Evolutionary conservation across 2,888 invertebrate genomes (phyloP), one percentile per base, ranked within the genome.

Genomic region (Sinelater perroti): DNA sequence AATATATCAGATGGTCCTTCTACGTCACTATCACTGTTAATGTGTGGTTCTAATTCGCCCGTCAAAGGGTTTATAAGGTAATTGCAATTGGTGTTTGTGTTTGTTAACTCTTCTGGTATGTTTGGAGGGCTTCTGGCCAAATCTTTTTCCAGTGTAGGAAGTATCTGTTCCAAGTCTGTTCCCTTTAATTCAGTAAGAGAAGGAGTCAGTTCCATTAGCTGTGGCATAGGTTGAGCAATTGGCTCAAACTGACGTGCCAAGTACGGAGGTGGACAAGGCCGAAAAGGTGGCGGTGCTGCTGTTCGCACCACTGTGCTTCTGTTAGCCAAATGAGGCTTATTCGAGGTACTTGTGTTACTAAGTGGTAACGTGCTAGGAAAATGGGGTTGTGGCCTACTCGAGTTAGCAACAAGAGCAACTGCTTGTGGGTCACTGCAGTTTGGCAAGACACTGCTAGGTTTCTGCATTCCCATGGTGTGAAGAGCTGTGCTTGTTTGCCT

Each of bases 1-100:
- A 79, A 80, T 54, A 77, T 77, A 63, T 78, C 77, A 46, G 69
- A 72, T 18, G 71, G 63, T 52, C 64, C 67, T 46, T 82, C 78
- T n/a, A 75, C 75, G 24, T 82, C 82, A 28, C 70, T 73, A 60
- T 83, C 83, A 1, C 86, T 85, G 60, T 84, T 85, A 59, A 86
- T 86, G 78, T 90, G 89, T 1, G 89, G 87, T 70, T 94, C 94
- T 71, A 95, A 82, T 72, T 92, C 89, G 30, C 93, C 91, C 63
- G 95, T 94, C 61, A 94, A 82, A 0, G 95, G 94, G 81, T 95
- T 95, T 67, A 95, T 93, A 35, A 95, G 86, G 81, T 91, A 91
- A 79, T 91, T 91, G 70, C 87, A 85, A 75, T 84, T 86, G 72
- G 88, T 88, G 57, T 38, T 87, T 57, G 83, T 82, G 38, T 84